Percentiles rank a stretch among this genome's conserved stretches.
These are phyloP conservation scores for Oxytorus armatus DNA, from an alignment of 2,888 invertebrate species.

Conservation along the genomic window DNA sequence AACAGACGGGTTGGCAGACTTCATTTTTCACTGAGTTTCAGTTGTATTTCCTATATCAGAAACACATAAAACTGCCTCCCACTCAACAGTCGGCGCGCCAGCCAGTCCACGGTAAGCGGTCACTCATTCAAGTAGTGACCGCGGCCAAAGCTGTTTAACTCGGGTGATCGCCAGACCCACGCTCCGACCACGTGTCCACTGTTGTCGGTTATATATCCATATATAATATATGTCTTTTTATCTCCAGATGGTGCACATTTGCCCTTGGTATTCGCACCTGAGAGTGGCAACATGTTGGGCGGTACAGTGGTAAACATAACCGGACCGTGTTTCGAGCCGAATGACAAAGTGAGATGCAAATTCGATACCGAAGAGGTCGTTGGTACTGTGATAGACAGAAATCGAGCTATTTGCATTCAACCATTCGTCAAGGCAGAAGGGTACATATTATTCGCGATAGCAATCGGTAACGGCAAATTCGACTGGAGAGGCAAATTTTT, in stretches of 20 bases:
- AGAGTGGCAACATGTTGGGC: slow-evolving; percentile 98
- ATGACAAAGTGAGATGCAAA: slow-evolving; percentile 92
- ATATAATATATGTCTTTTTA: not conserved
- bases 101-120: too few relatives aligned
- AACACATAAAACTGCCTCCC: too few relatives aligned
- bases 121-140: too few relatives aligned
- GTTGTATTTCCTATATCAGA: too few relatives aligned
- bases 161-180: too few relatives aligned
- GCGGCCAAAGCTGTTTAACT: too few relatives aligned
- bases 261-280: slow-evolving; percentile 95
- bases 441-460: slow-evolving; percentile 93
- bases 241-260: slow-evolving; percentile 91
- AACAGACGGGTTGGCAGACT: too few relatives aligned
- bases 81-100: too few relatives aligned
- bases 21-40: too few relatives aligned
- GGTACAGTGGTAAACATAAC: slow-evolving; percentile 98
- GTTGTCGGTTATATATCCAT: not conserved
- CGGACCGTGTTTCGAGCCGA: slow-evolving; percentile 95
- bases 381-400: slow-evolving; percentile 91
- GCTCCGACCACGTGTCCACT: not conserved
- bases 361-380: slow-evolving; percentile 93
- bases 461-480: slow-evolving; percentile 92
- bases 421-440: slow-evolving; percentile 95
- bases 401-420: slow-evolving; percentile 95
- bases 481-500: slow-evolving; percentile 96